Base-by-base conservation (phyloP, 1,140 invertebrate genomes). In the Atta texana region DNA sequence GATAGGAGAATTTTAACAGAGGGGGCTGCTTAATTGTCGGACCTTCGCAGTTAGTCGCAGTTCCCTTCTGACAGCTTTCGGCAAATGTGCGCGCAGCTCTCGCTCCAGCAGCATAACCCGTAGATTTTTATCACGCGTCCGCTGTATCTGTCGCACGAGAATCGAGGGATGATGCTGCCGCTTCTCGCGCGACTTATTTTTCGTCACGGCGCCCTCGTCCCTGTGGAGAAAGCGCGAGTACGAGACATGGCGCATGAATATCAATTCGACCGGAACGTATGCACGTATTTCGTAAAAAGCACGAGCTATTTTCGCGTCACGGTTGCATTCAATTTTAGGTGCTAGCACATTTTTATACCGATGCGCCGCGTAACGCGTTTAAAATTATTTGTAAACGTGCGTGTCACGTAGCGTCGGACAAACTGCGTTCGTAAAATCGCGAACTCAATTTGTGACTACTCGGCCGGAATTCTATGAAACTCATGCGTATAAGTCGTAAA, bases 11-110 rank as follows among this genome's bases (percentile, higher is more conserved):
- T 90, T 34, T 34, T 59, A 92, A 75, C 87, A 92, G 10, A 91
- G 76, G 12, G 88, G 90, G 66, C 88, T 89, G 78, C 91, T 92
- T 39, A 88, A 86, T 44, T 88, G 89, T 61, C 88, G 53, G 6
- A 77, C 66, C 24, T 71, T 63, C 39, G 39, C 8, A 7, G 6
- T 57, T 14, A 61, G 57, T 72, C 78, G 24, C 18, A 53, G 44
- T 31, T 85, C 49, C 12, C 21, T 76, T 61, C 44, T 85, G 28
- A 4, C 5, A 18, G 21, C 12, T 4, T 44, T 71, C 12, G 49
- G 68, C 24, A 85, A 84, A 49, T 63, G 72, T 21, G 51, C 18
- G 49, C 69, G 34, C 21, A 91, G n/a, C 44, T 89, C 87, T 44
- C 55, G 86, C 21, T 88, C 82, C 68, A 91, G 57, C 53, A 89